Evolutionary conservation across 2,113 vertebrate species (phyloP).

Genomic region (Crocuta crocuta): DNA sequence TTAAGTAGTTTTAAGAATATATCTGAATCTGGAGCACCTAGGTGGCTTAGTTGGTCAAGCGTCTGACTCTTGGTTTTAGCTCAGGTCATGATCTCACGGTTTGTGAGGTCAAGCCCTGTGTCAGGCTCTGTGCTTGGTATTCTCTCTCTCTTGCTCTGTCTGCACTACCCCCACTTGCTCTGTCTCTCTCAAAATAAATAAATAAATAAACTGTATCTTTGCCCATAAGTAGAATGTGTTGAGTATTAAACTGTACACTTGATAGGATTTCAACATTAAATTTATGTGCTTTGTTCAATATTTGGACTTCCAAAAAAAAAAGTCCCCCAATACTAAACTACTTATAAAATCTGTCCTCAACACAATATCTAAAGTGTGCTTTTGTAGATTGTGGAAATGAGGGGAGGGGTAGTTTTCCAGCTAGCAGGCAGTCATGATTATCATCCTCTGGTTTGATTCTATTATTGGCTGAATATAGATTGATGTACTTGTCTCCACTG

Average conservation of each 20-base stretch:
- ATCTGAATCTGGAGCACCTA: not conserved
- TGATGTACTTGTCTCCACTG: conserved; percentile 75
- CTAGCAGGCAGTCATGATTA: conserved; percentile 8
- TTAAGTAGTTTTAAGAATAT: conserved; percentile 2
- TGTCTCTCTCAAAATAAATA: no score
- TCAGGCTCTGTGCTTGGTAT: no score
- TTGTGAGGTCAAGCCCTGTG: no score
- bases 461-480: conserved; percentile 73
- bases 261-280: not conserved
- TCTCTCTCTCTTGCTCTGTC: no score
- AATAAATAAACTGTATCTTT: not conserved
- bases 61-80: no score
- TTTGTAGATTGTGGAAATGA: not conserved
- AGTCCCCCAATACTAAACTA: not conserved
- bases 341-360: not conserved
- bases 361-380: not conserved
- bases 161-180: no score
- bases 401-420: conserved; percentile 32
- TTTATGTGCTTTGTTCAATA: not conserved
- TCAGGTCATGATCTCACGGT: no score
- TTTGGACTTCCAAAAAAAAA: not conserved
- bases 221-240: not conserved
- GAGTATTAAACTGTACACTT: not conserved
- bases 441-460: conserved; percentile 61
- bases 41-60: no score